Conservation (phyloP, 1,140 invertebrate species). For the Platyura marginata region DNA sequence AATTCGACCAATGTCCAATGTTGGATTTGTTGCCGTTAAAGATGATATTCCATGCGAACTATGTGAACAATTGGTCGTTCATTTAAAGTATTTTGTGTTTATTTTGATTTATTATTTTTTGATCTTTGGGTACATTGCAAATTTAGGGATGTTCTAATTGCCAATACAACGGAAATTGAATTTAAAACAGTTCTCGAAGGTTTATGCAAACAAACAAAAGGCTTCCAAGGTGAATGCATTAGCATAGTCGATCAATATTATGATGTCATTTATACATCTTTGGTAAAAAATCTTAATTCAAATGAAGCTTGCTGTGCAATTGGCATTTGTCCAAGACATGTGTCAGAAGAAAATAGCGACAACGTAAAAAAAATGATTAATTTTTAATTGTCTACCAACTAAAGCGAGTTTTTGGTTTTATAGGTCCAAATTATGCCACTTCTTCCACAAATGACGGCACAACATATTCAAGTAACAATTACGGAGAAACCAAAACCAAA, state of each 20-base stretch:
- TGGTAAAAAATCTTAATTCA: slow-evolving; percentile 48
- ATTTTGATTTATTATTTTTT: neutral
- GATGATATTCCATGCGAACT: slow-evolving; percentile 69
- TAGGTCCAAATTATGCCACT: slow-evolving; percentile 17
- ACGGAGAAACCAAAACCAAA: slow-evolving; percentile 9
- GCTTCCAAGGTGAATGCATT: slow-evolving; percentile 42
- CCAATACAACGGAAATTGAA: slow-evolving; percentile 71
- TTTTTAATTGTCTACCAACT: neutral
- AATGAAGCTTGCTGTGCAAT: slow-evolving; percentile 46
- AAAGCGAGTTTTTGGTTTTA: neutral
- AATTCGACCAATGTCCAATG: slow-evolving; percentile 29
- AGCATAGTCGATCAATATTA: slow-evolving; percentile 63
- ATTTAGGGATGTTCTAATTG: slow-evolving; percentile 50
- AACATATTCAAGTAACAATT: slow-evolving; percentile 19
- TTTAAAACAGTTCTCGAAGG: slow-evolving; percentile 59
- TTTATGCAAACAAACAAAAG: slow-evolving; percentile 59
- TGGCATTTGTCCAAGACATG: slow-evolving; percentile 44
- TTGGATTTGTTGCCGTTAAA: slow-evolving; percentile 29
- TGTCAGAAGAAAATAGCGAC: neutral
- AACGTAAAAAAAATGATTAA: too few species aligned
- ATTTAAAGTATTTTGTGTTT: slow-evolving; percentile 31
- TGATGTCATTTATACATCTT: slow-evolving; percentile 44
- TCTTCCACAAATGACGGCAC: slow-evolving; percentile 14
- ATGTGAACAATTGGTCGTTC: slow-evolving; percentile 60
- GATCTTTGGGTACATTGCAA: neutral